These are phyloP conservation scores for Colletes latitarsis DNA, from an alignment of 1,140 invertebrate genomes.

Conservation along the genomic window DNA sequence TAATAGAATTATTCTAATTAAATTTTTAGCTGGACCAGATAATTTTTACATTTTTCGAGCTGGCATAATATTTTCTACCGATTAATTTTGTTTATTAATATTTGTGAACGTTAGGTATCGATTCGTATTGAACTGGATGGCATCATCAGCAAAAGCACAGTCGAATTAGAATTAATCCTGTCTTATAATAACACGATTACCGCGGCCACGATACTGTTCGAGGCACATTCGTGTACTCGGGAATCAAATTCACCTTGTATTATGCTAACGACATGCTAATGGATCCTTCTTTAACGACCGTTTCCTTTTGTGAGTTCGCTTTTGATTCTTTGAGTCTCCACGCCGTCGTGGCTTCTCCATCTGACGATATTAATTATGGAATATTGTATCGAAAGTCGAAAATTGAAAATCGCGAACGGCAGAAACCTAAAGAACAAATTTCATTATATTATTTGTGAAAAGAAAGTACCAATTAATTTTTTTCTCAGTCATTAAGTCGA, in stretches of 20 bases:
- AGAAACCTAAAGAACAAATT: neutral
- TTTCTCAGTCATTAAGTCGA: no score
- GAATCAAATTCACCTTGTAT: conserved; percentile 53
- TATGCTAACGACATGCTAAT: conserved; percentile 52
- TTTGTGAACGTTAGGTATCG: no score
- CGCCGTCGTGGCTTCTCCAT: neutral
- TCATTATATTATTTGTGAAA: no score
- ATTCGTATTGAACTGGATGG: neutral
- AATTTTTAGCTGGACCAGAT: neutral
- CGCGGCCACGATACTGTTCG: conserved; percentile 22
- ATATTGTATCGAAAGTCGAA: conserved; percentile 12
- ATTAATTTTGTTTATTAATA: no score
- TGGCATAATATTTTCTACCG: no score
- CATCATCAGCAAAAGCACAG: neutral
- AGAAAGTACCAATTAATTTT: no score
- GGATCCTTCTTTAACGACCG: conserved; percentile 48
- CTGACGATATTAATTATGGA: conserved; percentile 35
- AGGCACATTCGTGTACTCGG: conserved; percentile 45
- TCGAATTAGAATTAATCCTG: conserved; percentile 38
- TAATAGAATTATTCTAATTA: neutral
- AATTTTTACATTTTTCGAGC: no score
- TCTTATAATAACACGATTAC: conserved; percentile 47
- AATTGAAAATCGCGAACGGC: neutral
- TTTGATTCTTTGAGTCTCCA: conserved; percentile 34
- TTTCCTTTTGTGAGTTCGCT: conserved; percentile 39